phyloP scores from a whole-genome alignment of 2,888 invertebrate genomes.

The Eilema sororculum region DNA sequence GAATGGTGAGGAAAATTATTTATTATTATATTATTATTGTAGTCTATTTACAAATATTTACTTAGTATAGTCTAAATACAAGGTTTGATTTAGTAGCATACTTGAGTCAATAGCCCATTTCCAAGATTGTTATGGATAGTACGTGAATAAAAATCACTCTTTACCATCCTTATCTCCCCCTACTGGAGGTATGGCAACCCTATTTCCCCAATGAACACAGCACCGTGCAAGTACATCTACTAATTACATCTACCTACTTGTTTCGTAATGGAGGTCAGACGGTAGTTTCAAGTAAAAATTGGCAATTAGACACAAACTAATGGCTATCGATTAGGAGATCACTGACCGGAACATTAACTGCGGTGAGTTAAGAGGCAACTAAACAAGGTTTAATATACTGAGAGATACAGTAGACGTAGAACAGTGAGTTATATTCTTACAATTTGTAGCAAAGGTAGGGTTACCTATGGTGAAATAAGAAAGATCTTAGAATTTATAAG shows the following conservation, averaged over 20 bases:
- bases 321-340: constrained; percentile 20
- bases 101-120: no score
- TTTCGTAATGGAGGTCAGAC: constrained; percentile 10
- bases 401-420: neutral
- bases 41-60: no score
- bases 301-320: constrained; percentile 18
- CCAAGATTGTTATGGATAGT: no score
- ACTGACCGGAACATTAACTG: constrained; percentile 42
- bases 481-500: neutral
- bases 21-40: no score
- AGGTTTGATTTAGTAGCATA: no score
- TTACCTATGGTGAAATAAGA: neutral
- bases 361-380: constrained; percentile 21
- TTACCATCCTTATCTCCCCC: no score
- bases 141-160: no score
- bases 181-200: neutral
- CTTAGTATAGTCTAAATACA: no score
- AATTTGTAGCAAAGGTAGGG: neutral
- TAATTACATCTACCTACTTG: neutral
- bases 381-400: constrained; percentile 1
- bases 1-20: no score
- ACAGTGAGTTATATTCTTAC: neutral
- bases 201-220: neutral
- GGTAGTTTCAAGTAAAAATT: constrained; percentile 8
- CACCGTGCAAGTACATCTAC: neutral